These are phyloP conservation scores for Trachymyrmex cornetzi DNA, from an alignment of 1,140 invertebrate genomes.

Conservation along the genomic window DNA sequence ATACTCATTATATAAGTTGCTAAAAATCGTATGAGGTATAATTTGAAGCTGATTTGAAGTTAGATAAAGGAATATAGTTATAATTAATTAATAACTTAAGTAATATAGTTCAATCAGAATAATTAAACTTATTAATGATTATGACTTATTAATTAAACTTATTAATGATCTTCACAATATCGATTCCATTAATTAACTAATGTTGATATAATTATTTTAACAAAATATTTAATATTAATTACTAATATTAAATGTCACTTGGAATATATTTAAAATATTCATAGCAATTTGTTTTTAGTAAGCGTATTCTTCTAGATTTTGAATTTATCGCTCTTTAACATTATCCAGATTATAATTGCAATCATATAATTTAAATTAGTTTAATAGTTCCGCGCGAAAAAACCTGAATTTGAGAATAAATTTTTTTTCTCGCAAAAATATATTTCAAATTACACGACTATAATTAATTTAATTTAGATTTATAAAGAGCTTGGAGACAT, in stretches of 20 bases:
- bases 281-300: not conserved
- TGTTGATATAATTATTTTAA: too few relatives aligned
- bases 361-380: not conserved
- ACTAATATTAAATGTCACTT: not conserved
- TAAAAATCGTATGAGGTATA: not conserved
- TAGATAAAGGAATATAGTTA: conserved; percentile 1
- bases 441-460: not conserved
- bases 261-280: not conserved
- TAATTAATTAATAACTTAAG: not conserved
- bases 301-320: not conserved
- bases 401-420: not conserved
- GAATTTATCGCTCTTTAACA: not conserved
- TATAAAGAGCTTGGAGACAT: not conserved
- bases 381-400: not conserved
- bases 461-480: not conserved
- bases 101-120: not conserved
- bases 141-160: too few relatives aligned
- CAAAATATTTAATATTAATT: not conserved
- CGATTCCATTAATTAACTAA: too few relatives aligned
- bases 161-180: too few relatives aligned
- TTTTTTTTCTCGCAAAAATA: not conserved
- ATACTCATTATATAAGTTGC: not conserved
- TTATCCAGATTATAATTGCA: not conserved
- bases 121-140: not conserved
- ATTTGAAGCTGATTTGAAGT: not conserved